Percentiles rank a stretch among this genome's conserved stretches.
phyloP scores from a whole-genome alignment of 2,888 invertebrate genomes.

The Drosophila austrosaltans region DNA sequence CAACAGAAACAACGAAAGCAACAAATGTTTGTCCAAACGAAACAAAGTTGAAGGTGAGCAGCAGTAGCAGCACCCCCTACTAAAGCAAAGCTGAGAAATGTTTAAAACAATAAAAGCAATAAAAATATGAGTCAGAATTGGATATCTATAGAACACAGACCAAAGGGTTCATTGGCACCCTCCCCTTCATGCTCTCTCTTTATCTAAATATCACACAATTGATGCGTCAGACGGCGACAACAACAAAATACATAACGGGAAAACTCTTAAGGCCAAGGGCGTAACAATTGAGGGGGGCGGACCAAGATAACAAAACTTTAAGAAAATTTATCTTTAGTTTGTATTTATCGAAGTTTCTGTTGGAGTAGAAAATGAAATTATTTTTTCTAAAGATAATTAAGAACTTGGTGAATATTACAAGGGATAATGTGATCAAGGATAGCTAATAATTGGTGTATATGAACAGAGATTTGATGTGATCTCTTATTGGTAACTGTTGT shows the following conservation, averaged over 20 bases:
- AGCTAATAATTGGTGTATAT: too few relatives aligned
- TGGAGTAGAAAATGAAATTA: too few relatives aligned
- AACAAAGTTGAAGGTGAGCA: constrained; percentile 59
- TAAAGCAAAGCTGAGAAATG: constrained; percentile 32
- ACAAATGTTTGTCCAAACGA: constrained; percentile 69
- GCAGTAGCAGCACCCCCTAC: constrained; percentile 34
- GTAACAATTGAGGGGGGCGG: constrained; percentile 50
- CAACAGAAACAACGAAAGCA: constrained; percentile 50
- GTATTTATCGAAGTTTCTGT: too few relatives aligned
- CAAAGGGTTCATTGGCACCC: constrained; percentile 1
- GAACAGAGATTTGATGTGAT: too few relatives aligned
- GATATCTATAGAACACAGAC: not conserved
- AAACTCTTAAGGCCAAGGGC: constrained; percentile 1
- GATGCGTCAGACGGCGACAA: constrained; percentile 36
- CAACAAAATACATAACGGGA: constrained; percentile 7
- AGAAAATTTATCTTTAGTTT: not conserved
- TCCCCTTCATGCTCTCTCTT: not conserved
- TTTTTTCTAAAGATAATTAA: too few relatives aligned
- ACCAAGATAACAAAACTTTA: constrained; percentile 7
- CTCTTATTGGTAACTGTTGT: too few relatives aligned
- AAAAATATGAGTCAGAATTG: constrained; percentile 4
- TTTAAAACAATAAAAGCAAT: constrained; percentile 23
- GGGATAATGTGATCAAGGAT: too few relatives aligned
- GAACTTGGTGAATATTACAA: too few relatives aligned
- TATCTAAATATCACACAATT: not conserved